phyloP scores from a whole-genome alignment of 2,113 vertebrate species.

The Charina bottae region DNA sequence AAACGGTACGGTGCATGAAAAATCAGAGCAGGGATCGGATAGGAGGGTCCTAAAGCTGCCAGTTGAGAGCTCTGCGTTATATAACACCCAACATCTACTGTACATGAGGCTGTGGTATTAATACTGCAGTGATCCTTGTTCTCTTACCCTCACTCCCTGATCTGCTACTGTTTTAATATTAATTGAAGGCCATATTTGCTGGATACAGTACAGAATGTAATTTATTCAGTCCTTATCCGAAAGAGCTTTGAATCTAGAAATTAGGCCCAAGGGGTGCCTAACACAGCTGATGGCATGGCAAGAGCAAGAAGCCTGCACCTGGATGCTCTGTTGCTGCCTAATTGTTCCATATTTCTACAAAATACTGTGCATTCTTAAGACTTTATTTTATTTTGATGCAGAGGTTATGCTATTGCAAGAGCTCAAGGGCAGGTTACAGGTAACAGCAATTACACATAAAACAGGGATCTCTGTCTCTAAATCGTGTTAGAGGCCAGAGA shows the following conservation, averaged over 20 bases:
- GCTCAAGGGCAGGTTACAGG: conserved; percentile 32
- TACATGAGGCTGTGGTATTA: not conserved
- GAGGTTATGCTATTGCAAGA: not conserved
- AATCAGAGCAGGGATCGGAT: not conserved
- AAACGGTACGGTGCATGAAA: not conserved
- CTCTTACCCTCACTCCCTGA: not conserved
- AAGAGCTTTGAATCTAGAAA: conserved; percentile 7
- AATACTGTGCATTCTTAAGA: not conserved
- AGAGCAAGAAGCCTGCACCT: conserved; percentile 8
- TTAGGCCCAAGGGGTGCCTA: conserved; percentile 17
- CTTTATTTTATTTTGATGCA: conserved; percentile 21
- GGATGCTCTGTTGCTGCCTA: conserved; percentile 8
- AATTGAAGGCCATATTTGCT: conserved; percentile 13
- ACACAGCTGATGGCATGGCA: not conserved
- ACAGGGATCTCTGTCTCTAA: conserved; percentile 36
- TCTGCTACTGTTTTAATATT: conserved; percentile 7
- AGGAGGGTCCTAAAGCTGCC: not conserved
- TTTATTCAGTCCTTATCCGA: conserved; percentile 12
- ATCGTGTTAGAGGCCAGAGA: conserved; percentile 29
- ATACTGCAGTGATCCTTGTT: not conserved
- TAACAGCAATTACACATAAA: conserved; percentile 38
- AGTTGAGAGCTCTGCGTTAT: not conserved
- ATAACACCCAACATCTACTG: not conserved
- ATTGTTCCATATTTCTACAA: conserved; percentile 17
- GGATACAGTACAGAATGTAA: not conserved